Evolutionary conservation across 2,888 invertebrate species (phyloP).

Genomic region (Ophraella communa): DNA sequence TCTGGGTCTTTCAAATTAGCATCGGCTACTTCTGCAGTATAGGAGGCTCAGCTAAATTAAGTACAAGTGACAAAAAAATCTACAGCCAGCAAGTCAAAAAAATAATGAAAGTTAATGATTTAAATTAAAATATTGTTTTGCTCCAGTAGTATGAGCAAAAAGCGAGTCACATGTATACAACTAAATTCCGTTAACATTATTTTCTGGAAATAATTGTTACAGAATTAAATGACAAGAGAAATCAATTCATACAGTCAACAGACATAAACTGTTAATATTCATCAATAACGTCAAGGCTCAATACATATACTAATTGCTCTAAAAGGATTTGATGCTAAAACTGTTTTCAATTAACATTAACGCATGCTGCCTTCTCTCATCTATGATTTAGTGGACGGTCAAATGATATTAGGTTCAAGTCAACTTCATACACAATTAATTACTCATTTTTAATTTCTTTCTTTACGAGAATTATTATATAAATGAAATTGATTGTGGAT

Average conservation of each 20-base stretch:
- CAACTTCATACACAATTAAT: no score
- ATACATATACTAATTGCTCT: conserved; percentile 29
- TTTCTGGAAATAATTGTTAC: conserved; percentile 15
- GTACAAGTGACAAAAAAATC: no score
- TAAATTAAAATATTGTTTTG: no score
- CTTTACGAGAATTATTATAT: no score
- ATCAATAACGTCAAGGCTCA: conserved; percentile 11
- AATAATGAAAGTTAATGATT: no score
- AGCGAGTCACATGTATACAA: conserved; percentile 20
- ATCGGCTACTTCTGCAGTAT: no score
- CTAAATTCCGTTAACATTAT: neutral
- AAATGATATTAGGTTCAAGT: conserved; percentile 19
- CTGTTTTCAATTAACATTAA: conserved; percentile 36
- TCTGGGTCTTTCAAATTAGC: no score
- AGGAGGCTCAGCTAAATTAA: no score
- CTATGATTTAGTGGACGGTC: conserved; percentile 37
- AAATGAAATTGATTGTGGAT: no score
- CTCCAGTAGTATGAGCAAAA: no score
- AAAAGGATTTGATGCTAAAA: conserved; percentile 32
- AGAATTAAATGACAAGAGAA: conserved; percentile 11
- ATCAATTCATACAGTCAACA: conserved; percentile 19
- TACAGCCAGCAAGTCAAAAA: no score
- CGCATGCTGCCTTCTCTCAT: conserved; percentile 26
- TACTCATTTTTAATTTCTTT: no score
- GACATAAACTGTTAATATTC: conserved; percentile 18